phyloP scores from a whole-genome alignment of 2,888 invertebrate genomes.

The Acrocyrtus sp. region DNA sequence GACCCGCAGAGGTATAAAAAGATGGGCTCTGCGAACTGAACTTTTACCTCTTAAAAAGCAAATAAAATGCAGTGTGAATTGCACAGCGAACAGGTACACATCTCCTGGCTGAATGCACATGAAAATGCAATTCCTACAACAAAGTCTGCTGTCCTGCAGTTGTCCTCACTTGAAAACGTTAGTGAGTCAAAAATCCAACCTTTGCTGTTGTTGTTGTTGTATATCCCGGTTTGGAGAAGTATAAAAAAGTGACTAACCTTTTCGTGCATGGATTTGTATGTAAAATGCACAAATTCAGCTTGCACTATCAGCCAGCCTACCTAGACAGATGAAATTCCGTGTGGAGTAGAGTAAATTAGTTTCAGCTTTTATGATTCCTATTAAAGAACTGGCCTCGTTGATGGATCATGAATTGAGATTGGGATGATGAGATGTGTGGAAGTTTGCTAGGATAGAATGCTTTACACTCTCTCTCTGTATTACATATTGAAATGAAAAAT shows the following conservation, averaged over 20 bases:
- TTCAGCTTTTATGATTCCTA: slow-evolving; percentile 31
- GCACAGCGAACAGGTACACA: too few species aligned
- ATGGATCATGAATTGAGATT: slow-evolving; percentile 3
- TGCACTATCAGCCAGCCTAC: too few species aligned
- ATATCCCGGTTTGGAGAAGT: background rate
- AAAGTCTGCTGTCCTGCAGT: background rate
- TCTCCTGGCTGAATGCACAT: too few species aligned
- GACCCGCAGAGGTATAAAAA: too few species aligned
- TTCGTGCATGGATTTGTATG: slow-evolving; percentile 8
- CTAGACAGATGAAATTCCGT: slow-evolving; percentile 1
- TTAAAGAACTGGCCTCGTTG: slow-evolving; percentile 14
- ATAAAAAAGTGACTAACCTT: slow-evolving; percentile 1
- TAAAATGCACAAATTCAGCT: too few species aligned
- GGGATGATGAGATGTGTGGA: too few species aligned
- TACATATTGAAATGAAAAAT: too few species aligned
- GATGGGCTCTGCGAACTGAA: too few species aligned
- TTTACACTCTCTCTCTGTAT: too few species aligned
- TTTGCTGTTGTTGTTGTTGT: slow-evolving; percentile 11
- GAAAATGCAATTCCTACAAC: background rate
- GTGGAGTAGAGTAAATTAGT: slow-evolving; percentile 24
- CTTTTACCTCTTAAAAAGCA: too few species aligned
- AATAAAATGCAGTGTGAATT: background rate
- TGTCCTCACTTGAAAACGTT: too few species aligned
- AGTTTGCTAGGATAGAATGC: too few species aligned
- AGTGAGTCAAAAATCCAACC: background rate